A percentile compares a stretch with the other conserved stretches of the same genome.
These are phyloP conservation scores for Microtus oregoni DNA, from an alignment of 2,113 vertebrate genomes.

Conservation along the genomic window DNA sequence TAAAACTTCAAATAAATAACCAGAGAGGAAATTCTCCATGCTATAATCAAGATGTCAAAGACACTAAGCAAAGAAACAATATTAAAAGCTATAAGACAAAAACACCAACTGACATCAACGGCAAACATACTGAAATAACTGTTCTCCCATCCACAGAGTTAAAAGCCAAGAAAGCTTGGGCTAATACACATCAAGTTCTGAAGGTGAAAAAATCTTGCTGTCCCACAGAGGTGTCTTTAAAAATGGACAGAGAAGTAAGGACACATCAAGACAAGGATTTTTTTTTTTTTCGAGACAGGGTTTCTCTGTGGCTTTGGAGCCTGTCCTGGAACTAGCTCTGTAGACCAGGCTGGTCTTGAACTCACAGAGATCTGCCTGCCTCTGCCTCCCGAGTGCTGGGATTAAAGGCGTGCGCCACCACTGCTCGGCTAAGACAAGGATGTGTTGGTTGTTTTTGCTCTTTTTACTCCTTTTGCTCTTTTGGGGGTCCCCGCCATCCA, in stretches of 20 bases:
- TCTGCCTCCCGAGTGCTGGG: no score
- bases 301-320: no score
- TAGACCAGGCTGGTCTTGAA: no score
- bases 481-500: background rate
- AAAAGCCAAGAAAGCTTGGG: background rate
- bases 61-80: background rate
- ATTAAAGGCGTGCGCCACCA: no score
- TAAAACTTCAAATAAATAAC: background rate
- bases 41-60: background rate
- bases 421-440: no score
- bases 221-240: background rate
- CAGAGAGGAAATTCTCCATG: background rate
- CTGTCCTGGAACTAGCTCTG: no score
- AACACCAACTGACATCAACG: background rate
- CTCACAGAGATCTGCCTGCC: no score
- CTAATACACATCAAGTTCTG: background rate
- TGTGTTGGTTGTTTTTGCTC: no score
- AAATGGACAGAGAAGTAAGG: background rate
- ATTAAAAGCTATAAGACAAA: background rate
- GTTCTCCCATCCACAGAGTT: background rate
- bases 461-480: no score
- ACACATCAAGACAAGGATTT: background rate
- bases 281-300: no score
- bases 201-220: background rate
- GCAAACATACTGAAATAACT: background rate